phyloP scores from a whole-genome alignment of 2,797 vertebrate genomes.

The Tadarida brasiliensis region DNA sequence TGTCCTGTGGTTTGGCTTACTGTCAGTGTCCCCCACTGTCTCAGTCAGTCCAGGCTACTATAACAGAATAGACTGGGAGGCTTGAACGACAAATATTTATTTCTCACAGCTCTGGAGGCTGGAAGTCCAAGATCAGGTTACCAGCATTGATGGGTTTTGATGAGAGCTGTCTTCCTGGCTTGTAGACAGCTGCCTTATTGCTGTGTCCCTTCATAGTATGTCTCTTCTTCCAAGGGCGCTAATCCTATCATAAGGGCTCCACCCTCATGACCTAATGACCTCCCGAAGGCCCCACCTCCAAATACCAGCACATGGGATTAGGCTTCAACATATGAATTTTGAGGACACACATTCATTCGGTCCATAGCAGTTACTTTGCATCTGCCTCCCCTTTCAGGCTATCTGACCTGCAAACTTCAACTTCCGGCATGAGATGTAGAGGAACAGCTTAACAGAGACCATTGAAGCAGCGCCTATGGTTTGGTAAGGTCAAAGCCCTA shows the following conservation, averaged over 20 bases:
- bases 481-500: not conserved
- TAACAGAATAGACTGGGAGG: not conserved
- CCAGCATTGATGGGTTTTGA: not conserved
- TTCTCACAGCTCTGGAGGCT: not conserved
- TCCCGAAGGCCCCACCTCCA: not conserved
- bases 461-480: not conserved
- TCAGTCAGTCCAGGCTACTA: not conserved
- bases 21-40: not conserved
- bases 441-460: not conserved
- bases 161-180: not conserved
- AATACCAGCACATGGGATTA: not conserved
- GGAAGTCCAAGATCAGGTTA: not conserved
- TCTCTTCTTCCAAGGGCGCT: not conserved
- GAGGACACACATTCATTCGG: not conserved
- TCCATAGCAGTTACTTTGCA: not conserved
- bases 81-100: not conserved
- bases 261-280: not conserved
- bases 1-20: not conserved
- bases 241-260: not conserved
- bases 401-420: not conserved
- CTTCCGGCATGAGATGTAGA: not conserved
- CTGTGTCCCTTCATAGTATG: not conserved
- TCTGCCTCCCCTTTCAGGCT: not conserved
- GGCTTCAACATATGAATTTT: not conserved
- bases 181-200: not conserved